These are phyloP conservation scores for Hippasteria phrygiana DNA, from an alignment of 53 echinoderm and acorn worm species.

Conservation along the genomic window DNA sequence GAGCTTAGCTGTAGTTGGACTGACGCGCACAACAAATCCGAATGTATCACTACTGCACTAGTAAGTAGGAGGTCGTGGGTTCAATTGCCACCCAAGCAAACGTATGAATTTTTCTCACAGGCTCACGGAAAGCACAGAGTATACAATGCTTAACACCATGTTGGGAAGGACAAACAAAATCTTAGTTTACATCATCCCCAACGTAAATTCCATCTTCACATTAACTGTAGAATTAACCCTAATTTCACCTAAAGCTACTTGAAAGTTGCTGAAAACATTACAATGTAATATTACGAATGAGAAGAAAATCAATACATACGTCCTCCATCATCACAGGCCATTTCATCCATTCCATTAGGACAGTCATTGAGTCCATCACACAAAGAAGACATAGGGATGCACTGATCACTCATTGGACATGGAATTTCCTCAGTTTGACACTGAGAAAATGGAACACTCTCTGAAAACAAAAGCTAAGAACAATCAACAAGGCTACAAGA, in stretches of 20 bases:
- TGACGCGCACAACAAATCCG: no score
- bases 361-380: slow-evolving; percentile 17
- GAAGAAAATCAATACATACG: background rate
- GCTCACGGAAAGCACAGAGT: no score
- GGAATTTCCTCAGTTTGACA: background rate
- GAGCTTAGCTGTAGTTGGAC: no score
- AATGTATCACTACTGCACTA: no score
- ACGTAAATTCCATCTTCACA: no score
- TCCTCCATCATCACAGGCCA: background rate
- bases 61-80: no score
- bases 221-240: background rate
- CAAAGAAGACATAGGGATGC: slow-evolving; percentile 1
- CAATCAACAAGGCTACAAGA: background rate
- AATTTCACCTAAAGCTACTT: no score
- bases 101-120: no score
- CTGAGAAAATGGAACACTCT: background rate
- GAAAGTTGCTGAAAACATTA: background rate
- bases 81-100: no score
- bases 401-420: slow-evolving; percentile 13
- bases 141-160: no score
- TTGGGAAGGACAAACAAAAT: no score
- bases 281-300: background rate
- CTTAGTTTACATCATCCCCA: no score
- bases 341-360: slow-evolving; percentile 11
- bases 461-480: background rate